Percentiles rank a stretch among this genome's conserved stretches.
These are phyloP conservation scores for Hylia prasina DNA, from an alignment of 2,113 vertebrate species.

Conservation along the genomic window DNA sequence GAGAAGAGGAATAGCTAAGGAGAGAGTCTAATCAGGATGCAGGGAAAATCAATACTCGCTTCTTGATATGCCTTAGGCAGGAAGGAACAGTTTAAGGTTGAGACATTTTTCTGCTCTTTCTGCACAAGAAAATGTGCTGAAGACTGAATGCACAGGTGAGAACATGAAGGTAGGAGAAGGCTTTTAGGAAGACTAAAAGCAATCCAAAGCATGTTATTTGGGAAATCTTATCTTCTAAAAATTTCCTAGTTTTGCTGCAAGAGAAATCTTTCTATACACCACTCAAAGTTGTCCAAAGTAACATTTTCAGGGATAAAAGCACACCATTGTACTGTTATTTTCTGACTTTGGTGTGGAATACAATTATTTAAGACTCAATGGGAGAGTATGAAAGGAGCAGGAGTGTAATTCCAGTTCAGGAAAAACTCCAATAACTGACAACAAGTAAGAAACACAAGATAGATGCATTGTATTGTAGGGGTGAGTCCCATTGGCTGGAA, in stretches of 20 bases:
- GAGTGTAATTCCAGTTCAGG: conserved; percentile 50
- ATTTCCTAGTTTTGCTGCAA: background rate
- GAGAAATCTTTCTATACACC: background rate
- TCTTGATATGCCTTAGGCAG: conserved; percentile 25
- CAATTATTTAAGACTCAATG: conserved; percentile 17
- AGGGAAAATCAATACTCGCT: conserved; percentile 1
- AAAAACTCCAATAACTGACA: conserved; percentile 50
- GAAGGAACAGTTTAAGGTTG: conserved; percentile 39
- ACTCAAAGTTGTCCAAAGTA: background rate
- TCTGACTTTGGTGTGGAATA: conserved; percentile 14
- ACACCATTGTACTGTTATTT: background rate
- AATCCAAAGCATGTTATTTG: background rate
- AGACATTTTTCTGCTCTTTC: background rate
- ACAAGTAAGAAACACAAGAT: conserved; percentile 27
- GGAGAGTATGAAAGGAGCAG: conserved; percentile 31
- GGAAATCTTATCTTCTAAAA: background rate
- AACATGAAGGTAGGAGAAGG: background rate
- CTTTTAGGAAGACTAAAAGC: background rate
- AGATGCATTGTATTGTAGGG: conserved; percentile 29
- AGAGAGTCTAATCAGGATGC: background rate
- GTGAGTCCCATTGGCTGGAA: conserved; percentile 25
- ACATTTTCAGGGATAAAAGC: background rate
- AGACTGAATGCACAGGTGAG: background rate
- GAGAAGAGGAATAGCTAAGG: conserved; percentile 15
- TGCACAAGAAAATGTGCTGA: background rate